Evolutionary conservation across 2,888 invertebrate species (phyloP).

Genomic region (Dioctria linearis): DNA sequence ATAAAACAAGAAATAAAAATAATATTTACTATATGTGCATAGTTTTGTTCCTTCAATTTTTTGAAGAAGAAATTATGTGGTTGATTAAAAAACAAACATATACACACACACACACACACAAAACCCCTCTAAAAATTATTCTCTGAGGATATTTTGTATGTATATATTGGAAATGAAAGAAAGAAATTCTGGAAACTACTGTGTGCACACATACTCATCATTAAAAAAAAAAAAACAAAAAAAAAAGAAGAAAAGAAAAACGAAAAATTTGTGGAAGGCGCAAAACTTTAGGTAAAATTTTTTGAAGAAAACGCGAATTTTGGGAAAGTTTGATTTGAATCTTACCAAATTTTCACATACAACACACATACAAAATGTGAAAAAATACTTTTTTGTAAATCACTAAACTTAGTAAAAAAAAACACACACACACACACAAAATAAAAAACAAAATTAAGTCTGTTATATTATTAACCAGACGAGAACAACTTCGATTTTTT

Average conservation of each 20-base stretch:
- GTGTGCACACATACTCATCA: no score
- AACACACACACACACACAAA: not conserved
- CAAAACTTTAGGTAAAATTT: conserved; percentile 26
- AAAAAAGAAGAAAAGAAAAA: not conserved
- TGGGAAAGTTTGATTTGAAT: not conserved
- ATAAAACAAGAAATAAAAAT: no score
- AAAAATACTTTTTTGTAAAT: conserved; percentile 20
- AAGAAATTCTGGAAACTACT: no score
- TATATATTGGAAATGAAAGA: no score
- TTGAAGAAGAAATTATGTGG: conserved; percentile 1
- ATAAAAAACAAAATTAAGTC: conserved; percentile 7
- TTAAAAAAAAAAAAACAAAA: not conserved
- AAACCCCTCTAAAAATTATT: no score
- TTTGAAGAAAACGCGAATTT: conserved; percentile 33
- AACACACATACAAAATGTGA: conserved; percentile 3
- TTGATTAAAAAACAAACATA: not conserved
- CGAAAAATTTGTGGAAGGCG: conserved; percentile 11
- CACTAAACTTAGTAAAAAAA: conserved; percentile 18
- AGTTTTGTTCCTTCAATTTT: conserved; percentile 2
- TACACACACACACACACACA: no score
- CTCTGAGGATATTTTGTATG: no score
- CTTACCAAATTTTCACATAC: not conserved
- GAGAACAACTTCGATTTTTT: conserved; percentile 28
- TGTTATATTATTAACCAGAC: conserved; percentile 34
- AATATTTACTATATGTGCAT: not conserved